Evolutionary conservation across 2,888 invertebrate species (phyloP).

Genomic region (Polydesmus complanatus): DNA sequence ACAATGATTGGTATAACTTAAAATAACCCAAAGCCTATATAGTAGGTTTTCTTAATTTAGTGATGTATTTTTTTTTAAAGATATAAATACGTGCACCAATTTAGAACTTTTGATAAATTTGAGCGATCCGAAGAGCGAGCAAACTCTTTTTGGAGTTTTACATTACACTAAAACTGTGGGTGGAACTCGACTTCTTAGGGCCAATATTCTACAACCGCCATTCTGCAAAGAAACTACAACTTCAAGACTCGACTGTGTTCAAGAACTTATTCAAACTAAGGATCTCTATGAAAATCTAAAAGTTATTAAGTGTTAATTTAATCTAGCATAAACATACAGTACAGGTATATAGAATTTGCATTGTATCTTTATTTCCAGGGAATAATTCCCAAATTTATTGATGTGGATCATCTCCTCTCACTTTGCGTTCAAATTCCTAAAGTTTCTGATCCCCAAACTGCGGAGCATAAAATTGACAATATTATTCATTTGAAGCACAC

Average conservation of each 20-base stretch:
- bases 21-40: neutral
- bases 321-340: conserved; percentile 32
- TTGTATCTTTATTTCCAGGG: neutral
- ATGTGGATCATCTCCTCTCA: conserved; percentile 63
- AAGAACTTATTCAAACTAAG: conserved; percentile 56
- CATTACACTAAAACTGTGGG: conserved; percentile 55
- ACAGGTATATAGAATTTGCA: neutral
- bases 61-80: conserved; percentile 36
- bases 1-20: conserved; percentile 57
- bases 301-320: too few species aligned
- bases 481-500: conserved; percentile 60
- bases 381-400: conserved; percentile 40
- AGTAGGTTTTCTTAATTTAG: neutral
- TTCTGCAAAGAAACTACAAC: conserved; percentile 51
- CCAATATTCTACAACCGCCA: conserved; percentile 55
- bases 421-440: conserved; percentile 41
- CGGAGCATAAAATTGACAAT: conserved; percentile 65
- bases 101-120: conserved; percentile 40
- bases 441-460: conserved; percentile 38
- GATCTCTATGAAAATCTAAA: conserved; percentile 49
- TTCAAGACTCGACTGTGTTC: conserved; percentile 55
- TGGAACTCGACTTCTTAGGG: conserved; percentile 62
- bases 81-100: conserved; percentile 63
- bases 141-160: conserved; percentile 50
- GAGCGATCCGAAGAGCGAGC: conserved; percentile 29